Base-by-base conservation (phyloP, 1,140 invertebrate genomes). In the Atta texana region DNA sequence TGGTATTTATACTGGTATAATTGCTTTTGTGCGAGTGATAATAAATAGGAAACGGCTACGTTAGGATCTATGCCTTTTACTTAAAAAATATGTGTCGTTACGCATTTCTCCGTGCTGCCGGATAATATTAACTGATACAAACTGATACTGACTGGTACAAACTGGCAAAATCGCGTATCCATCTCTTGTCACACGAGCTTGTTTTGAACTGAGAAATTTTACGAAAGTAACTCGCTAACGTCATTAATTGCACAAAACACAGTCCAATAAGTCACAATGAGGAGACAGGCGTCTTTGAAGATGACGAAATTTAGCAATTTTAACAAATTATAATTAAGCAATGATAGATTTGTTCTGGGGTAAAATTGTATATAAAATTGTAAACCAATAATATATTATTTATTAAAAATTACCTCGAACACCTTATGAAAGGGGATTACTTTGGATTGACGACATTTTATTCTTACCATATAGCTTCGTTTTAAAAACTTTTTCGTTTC, bases 81-180 rank as follows among this genome's bases (percentile, higher is more conserved):
- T 49, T 68, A 8, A 49, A 81, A 74, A 21, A 71, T 57, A 51
- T 68, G 24, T 61, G 24, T 24, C 21, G 64, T 55, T 49, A 64
- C 57, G 24, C 51, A 39, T 74, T 31, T 74, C 18, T 74, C 31
- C 28, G n/a, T 24, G 3, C 34, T 39, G 2, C 39, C 28, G n/a
- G 69, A 84, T 84, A 75, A 84, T 51, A 84, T 39, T 31, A 39
- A 84, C 0, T 61, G 39, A 44, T 44, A 16, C n/a, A 61, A 84
- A 84, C 69, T 44, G 1, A 44, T 44, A 44, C 39, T 74, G 24
- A 44, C 39, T 74, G 24, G 55, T 84, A 61, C 28, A 74, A 84
- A 75, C 80, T 75, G 69, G 69, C 53, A 49, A 34, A 24, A 24
- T 24, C 24, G 24, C 24, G 39, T 34, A 61, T 74, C 69, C 69